phyloP scores from a whole-genome alignment of 92 coral and sea anemone species.

The Nematostella vectensis region DNA sequence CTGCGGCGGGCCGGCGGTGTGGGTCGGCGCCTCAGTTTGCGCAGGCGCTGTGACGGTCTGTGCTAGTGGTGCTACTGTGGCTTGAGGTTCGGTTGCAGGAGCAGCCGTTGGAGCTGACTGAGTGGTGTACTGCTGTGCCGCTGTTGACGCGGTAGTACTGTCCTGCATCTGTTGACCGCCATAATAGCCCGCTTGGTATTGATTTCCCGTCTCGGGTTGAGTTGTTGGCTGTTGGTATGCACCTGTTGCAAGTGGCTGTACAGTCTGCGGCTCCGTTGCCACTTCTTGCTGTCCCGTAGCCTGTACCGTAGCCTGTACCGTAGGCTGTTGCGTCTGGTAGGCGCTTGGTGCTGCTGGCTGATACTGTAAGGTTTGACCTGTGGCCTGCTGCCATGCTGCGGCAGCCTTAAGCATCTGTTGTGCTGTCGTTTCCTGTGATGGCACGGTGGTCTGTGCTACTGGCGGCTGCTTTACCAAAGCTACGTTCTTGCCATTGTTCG shows the following conservation, averaged over 20 bases:
- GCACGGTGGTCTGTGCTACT: too few relatives aligned
- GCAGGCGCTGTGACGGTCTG: background rate
- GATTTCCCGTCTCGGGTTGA: too few relatives aligned
- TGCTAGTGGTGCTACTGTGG: background rate
- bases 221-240: background rate
- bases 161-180: too few relatives aligned
- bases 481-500: too few relatives aligned
- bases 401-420: too few relatives aligned
- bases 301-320: conserved; percentile 6
- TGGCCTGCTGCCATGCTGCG: too few relatives aligned
- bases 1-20: too few relatives aligned
- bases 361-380: background rate
- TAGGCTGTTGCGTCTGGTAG: background rate
- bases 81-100: conserved; percentile 5
- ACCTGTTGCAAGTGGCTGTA: conserved; percentile 8
- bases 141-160: conserved; percentile 1
- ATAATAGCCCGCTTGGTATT: too few relatives aligned
- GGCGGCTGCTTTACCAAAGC: too few relatives aligned
- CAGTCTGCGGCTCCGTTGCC: conserved; percentile 3
- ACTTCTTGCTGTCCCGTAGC: conserved; percentile 6
- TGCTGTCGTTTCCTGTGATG: too few relatives aligned
- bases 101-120: background rate
- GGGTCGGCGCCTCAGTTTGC: too few relatives aligned
- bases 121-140: background rate
- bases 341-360: background rate